Evolutionary conservation across 2,888 invertebrate species (phyloP), one percentile per base, ranked within the genome.

Genomic region (Catocala sponsa): DNA sequence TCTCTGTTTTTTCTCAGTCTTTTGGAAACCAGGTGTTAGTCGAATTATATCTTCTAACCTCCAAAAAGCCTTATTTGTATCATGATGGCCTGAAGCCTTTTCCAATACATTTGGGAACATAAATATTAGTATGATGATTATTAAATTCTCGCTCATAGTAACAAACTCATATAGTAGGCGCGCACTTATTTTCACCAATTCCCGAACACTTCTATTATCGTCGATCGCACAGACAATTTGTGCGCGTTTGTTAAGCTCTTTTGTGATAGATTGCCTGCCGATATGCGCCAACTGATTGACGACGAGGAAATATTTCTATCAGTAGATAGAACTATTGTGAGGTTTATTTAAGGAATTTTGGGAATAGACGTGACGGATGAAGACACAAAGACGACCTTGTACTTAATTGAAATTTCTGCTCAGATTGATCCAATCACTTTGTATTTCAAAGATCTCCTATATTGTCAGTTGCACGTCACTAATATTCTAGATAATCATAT

Each of bases 251-350:
- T 65, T 72, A 63, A 70, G 75, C 72, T 53, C 66, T 68, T 62
- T 61, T 51, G 65, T 72, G 75, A 72, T 55, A 66, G 72, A 74
- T 70, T 74, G 70, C 57, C 55, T 44, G 35, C 56, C 58, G 67
- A 71, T 68, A 46, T 62, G 54, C 59, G 46, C 49, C 25, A 49
- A 63, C 65, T 56, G 69, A 64, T 70, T 67, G 65, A 50, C 47
- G 47, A 52, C 54, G 35, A 50, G 43, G 5, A 58, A 60, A 65
- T 56, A 57, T 68, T 65, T 35, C 48, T 59, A 63, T 49, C 55
- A 51, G 55, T 54, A 38, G 48, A 47, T 7, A 55, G n/a, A 58
- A 63, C 63, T 63, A 55, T 63, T 58, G 57, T 50, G 43, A 41
- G 58, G 41, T 54, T 58, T 56, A 58, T 63, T 58, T 63, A 48